These are phyloP conservation scores for Holocentrus rufus DNA, from an alignment of 2,797 vertebrate species.

Conservation along the genomic window DNA sequence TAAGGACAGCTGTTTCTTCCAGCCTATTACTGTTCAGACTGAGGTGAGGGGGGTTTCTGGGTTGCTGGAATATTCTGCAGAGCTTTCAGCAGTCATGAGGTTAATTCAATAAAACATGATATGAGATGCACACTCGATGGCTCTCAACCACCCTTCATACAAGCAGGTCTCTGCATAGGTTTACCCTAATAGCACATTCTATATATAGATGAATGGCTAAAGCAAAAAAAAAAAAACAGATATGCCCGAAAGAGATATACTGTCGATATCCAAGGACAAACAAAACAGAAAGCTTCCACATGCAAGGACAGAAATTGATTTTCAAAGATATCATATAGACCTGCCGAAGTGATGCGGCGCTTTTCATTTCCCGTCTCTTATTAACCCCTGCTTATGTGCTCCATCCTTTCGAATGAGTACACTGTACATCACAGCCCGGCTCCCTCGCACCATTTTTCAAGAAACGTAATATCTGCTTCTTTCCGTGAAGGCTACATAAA, in stretches of 20 bases:
- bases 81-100: slow-evolving; percentile 37
- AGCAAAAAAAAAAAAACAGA: neutral
- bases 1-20: slow-evolving; percentile 9
- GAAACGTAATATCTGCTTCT: slow-evolving; percentile 75
- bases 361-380: slow-evolving; percentile 73
- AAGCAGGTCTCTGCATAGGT: slow-evolving; percentile 6
- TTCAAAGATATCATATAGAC: slow-evolving; percentile 36
- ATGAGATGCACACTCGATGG: slow-evolving; percentile 5
- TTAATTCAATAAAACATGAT: slow-evolving; percentile 52
- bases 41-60: slow-evolving; percentile 26
- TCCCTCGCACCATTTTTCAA: slow-evolving; percentile 58
- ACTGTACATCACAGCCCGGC: slow-evolving; percentile 57
- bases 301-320: slow-evolving; percentile 57
- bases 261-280: slow-evolving; percentile 60
- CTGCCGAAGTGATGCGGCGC: slow-evolving; percentile 48
- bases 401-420: slow-evolving; percentile 28
- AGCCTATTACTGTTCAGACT: slow-evolving; percentile 16
- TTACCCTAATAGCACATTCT: neutral
- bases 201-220: neutral
- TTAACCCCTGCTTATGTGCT: slow-evolving; percentile 62
- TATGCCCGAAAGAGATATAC: slow-evolving; percentile 33
- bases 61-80: slow-evolving; percentile 51
- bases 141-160: neutral
- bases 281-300: slow-evolving; percentile 48
- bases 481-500: slow-evolving; percentile 77